Conservation (phyloP, 2,113 vertebrate genomes). For the Arizona elegans region DNA sequence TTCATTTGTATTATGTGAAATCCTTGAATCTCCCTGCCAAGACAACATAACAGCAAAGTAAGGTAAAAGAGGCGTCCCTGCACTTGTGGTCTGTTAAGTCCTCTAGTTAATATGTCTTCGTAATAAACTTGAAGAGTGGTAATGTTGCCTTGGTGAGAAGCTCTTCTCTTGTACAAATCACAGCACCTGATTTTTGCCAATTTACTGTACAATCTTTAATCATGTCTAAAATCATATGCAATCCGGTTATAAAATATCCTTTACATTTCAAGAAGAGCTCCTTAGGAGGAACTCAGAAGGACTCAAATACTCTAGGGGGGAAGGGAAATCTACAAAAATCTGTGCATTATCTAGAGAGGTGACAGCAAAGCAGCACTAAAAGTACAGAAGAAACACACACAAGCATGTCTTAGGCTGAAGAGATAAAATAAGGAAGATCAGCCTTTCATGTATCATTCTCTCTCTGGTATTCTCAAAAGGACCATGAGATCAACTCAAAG, state of each 20-base stretch:
- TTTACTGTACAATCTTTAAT: background rate
- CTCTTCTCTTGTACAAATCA: background rate
- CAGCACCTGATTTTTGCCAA: background rate
- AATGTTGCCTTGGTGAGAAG: background rate
- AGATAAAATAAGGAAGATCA: no score
- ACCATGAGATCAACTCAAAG: background rate
- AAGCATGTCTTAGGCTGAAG: background rate
- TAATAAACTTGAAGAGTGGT: background rate
- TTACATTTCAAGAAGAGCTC: background rate
- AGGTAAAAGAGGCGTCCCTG: background rate
- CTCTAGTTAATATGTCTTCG: background rate
- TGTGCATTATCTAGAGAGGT: background rate
- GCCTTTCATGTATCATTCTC: background rate
- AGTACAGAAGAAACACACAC: background rate
- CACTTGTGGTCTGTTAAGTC: background rate
- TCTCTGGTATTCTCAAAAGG: background rate
- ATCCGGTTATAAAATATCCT: background rate
- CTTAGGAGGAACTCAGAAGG: background rate
- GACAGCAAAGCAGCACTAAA: background rate
- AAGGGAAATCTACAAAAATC: background rate
- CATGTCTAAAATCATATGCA: background rate
- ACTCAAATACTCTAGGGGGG: background rate
- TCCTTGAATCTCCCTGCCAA: slow-evolving; percentile 48
- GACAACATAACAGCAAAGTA: background rate
- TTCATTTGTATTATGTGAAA: slow-evolving; percentile 32